Evolutionary conservation across 2,797 vertebrate genomes (phyloP).

Genomic region (Pyrocephalus nanus): DNA sequence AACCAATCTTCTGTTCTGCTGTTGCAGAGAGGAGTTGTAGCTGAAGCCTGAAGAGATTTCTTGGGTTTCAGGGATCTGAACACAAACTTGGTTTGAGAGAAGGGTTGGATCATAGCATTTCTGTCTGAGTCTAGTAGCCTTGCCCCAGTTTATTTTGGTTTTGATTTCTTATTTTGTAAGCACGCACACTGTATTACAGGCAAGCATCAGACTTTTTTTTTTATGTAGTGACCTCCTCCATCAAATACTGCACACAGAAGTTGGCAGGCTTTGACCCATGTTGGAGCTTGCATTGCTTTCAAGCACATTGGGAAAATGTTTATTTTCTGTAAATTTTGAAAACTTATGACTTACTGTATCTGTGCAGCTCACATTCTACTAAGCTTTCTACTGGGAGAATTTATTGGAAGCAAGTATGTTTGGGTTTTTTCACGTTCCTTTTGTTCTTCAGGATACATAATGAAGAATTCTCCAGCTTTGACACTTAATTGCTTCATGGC

Average conservation of each 20-base stretch:
- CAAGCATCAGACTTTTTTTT: neutral
- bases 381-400: conserved; percentile 20
- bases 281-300: neutral
- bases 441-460: conserved; percentile 33
- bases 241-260: neutral
- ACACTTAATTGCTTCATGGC: conserved; percentile 70
- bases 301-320: neutral
- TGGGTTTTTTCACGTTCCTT: neutral
- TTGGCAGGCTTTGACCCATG: neutral
- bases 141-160: neutral
- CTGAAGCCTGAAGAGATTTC: neutral
- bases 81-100: neutral
- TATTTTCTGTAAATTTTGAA: neutral
- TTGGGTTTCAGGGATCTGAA: neutral
- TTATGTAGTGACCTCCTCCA: neutral
- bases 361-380: neutral
- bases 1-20: neutral
- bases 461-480: conserved; percentile 56
- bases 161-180: neutral
- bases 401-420: conserved; percentile 34
- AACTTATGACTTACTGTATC: neutral
- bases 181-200: neutral
- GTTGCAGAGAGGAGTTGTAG: neutral
- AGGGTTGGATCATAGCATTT: neutral
- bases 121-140: neutral